Conservation (phyloP, 2,113 vertebrate species). For the Enhydra lutris region DNA sequence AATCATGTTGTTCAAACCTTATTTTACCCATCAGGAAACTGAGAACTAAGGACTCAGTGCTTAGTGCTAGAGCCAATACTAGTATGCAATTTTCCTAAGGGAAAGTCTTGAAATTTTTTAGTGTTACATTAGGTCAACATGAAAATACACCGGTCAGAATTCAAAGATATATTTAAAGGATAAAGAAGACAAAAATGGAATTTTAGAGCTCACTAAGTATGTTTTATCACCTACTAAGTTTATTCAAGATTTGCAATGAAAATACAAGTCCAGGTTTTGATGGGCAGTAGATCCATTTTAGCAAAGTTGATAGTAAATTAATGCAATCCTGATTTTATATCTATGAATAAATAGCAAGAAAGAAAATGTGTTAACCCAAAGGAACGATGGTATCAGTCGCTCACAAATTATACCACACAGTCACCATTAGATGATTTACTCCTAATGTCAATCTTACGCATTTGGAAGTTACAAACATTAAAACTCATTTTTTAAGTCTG, state of each 20-base stretch:
- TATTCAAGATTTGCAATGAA: not conserved
- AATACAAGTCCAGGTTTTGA: not conserved
- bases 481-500: not conserved
- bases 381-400: not conserved
- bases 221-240: not conserved
- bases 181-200: not conserved
- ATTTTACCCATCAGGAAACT: not conserved
- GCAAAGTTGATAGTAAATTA: not conserved
- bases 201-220: not conserved
- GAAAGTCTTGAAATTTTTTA: not conserved
- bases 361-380: not conserved
- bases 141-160: not conserved
- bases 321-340: not conserved
- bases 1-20: not conserved
- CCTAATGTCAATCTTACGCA: not conserved
- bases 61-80: not conserved
- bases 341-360: not conserved
- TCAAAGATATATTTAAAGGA: not conserved
- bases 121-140: not conserved
- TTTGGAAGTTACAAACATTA: not conserved
- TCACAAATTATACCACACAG: not conserved
- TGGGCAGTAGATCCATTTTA: not conserved
- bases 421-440: not conserved
- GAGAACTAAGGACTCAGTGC: not conserved
- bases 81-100: not conserved